Percentiles rank a stretch among this genome's conserved stretches.
Conservation (phyloP, 92 coral and sea anemone species). For the Muricea muricata region DNA sequence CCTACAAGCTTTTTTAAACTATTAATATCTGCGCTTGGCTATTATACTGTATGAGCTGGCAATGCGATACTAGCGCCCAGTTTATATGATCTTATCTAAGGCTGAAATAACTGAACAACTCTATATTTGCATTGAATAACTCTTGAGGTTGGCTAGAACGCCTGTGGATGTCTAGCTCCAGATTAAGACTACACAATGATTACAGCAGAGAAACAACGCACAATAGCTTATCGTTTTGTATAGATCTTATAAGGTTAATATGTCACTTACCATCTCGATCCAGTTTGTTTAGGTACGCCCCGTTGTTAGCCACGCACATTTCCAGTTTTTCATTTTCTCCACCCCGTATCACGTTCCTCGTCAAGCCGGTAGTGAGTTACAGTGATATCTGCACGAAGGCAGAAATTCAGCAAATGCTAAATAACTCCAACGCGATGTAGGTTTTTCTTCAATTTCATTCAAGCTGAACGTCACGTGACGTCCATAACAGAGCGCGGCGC, state of each 20-base stretch:
- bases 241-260: neutral
- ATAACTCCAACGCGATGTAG: slow-evolving; percentile 21
- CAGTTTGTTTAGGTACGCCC: neutral
- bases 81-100: neutral
- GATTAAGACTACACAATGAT: neutral
- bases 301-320: neutral
- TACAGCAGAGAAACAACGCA: neutral
- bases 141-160: neutral
- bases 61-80: neutral
- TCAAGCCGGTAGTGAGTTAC: neutral
- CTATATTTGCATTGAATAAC: neutral
- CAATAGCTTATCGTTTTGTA: neutral
- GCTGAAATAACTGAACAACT: no score
- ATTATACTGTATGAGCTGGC: neutral
- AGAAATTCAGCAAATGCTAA: slow-evolving; percentile 19
- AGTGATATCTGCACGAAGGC: neutral
- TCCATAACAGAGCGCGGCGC: neutral
- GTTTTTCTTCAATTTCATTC: slow-evolving; percentile 36
- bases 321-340: neutral
- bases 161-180: neutral
- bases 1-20: neutral
- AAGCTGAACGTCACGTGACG: slow-evolving; percentile 40
- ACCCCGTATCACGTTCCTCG: neutral
- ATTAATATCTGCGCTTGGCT: neutral
- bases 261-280: neutral